Base-by-base conservation (phyloP, 64 coral and sea anemone species). In the Stichodactyla helianthus region DNA sequence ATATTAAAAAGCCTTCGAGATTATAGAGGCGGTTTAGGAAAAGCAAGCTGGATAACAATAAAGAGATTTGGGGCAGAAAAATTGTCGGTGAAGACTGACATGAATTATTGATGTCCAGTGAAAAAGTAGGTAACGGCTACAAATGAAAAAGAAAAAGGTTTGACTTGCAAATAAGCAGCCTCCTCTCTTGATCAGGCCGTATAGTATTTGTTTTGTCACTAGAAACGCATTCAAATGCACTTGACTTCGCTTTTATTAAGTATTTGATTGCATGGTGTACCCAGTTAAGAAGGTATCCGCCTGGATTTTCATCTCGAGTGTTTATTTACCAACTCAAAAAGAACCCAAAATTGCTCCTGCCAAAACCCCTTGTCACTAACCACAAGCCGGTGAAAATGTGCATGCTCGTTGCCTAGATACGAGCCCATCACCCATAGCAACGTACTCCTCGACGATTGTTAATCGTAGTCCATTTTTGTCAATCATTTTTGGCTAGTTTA, bases 141-240 rank as follows among this genome's bases (percentile, higher is more conserved):
- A 60, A 17, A 5, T 17, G n/a, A n/a, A 18, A 9, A 9, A 22
- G 19, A n/a, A 65, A 65, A n/a, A n/a, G 22, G 5, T 65, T 65
- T 65, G 62, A 65, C 62, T 65, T 65, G n/a, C 68, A 74, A 74
- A 74, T 74, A 74, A 74, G 62, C n/a, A 25, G 68, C n/a, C 68
- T 71, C 25, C 68, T 74, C 10, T 74, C 31, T 28, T 74, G 9
- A 74, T 35, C 27, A 74, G 7, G 26, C 35, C 35, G 35, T 44
- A 31, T 26, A 4, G 25, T 74, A 74, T 74, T 74, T 27, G 68
- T 74, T 74, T 74, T 27, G 19, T 31, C 25, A 74, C 68, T 74
- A 74, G 68, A 74, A 74, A 74, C 12, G 12, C 23, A 74, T 23
- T 74, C 12, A 23, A 26, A 74, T 13, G 26, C 1, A 11, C 7